Base-by-base conservation (phyloP, 2,888 invertebrate species). In the Cremastinae sp. region DNA sequence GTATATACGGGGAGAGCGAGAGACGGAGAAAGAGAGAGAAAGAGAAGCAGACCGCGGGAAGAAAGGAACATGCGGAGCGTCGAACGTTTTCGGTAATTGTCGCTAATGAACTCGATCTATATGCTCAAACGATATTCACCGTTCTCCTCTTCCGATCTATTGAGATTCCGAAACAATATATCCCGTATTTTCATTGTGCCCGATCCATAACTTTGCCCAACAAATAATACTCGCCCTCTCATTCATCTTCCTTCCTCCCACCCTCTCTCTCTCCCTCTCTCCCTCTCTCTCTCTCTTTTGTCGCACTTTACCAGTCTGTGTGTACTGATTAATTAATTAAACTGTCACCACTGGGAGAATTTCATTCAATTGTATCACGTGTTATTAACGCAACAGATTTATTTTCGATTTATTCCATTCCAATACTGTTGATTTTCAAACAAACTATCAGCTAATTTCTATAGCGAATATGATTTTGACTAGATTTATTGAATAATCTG, bases 21-120 rank as follows among this genome's bases (percentile, higher is more conserved):
- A 45, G 59, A 65, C 51, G 34, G 58, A 47, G 47, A 64, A 47
- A 34, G 36, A 62, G n/a, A 18, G 62, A 34, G 45, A 4, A 20
- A 9, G 28, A 16, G 47, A 51, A 38, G 12, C 38, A 49, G 36
- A 20, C 12, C 18, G 36, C 58, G 12, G 20, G 12, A 20, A 41
- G 62, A 59, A 36, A 36, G 56, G 54, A 66, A 41, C 20, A 61
- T 53, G 16, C 9, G 14, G 20, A 41, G 41, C 20, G 38, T 56
- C 22, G 49, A 74, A 74, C 74, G 64, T 66, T 77, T 74, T 71
- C 58, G 70, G 62, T 78, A 78, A 79, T 79, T 79, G 70, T 64
- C 58, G 68, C 64, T 77, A 74, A 79, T 64, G 72, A 78, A 75
- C 51, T 49, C 28, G 70, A 58, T 75, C 68, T 53, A 64, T 72